phyloP scores from a whole-genome alignment of 2,888 invertebrate genomes.

The Stegana nigrithorax region DNA sequence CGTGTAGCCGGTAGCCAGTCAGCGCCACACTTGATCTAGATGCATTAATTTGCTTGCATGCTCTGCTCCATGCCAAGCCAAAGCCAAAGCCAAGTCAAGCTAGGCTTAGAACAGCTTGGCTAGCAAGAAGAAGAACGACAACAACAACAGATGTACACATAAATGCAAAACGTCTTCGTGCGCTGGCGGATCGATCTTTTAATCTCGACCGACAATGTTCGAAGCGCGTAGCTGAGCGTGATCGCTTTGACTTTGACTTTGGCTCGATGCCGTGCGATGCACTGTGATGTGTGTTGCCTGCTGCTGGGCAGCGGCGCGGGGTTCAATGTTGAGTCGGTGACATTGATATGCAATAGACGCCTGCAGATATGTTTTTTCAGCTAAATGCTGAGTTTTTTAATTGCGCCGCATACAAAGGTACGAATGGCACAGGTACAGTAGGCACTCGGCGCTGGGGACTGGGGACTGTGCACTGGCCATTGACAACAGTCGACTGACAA shows the following conservation, averaged over 20 bases:
- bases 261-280: not conserved
- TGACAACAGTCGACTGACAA: too few relatives aligned
- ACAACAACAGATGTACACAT: not conserved
- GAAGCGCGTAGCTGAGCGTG: not conserved
- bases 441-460: too few relatives aligned
- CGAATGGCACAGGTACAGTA: too few relatives aligned
- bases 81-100: slow-evolving; percentile 29
- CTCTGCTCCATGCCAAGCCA: too few relatives aligned
- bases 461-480: too few relatives aligned
- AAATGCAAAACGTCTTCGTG: slow-evolving; percentile 9
- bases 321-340: too few relatives aligned
- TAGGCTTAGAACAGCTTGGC: not conserved
- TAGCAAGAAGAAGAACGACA: not conserved
- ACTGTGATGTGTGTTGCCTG: not conserved
- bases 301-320: not conserved
- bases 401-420: too few relatives aligned
- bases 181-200: slow-evolving; percentile 5
- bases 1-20: not conserved
- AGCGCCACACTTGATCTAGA: slow-evolving; percentile 19
- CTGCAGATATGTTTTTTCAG: slow-evolving; percentile 1
- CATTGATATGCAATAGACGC: slow-evolving; percentile 15
- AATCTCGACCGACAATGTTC: not conserved
- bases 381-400: too few relatives aligned
- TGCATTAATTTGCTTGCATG: slow-evolving; percentile 18
- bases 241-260: not conserved